Evolutionary conservation across 2,113 vertebrate genomes (phyloP).

Genomic region (Rana temporaria): DNA sequence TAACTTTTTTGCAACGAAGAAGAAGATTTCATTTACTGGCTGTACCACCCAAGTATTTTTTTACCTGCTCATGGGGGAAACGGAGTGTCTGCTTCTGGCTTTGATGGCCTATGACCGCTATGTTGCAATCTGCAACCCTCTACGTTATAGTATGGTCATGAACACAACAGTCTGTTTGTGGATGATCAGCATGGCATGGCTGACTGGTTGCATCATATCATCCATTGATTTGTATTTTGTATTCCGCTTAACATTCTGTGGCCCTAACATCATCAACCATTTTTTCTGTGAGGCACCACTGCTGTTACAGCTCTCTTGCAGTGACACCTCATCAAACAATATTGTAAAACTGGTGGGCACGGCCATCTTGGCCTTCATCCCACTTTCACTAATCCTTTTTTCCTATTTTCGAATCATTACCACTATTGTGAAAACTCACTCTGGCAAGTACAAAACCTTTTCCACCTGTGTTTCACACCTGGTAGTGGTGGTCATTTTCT

Average conservation of each 20-base stretch:
- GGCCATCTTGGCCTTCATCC: constrained; percentile 38
- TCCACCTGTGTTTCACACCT: constrained; percentile 17
- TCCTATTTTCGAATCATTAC: constrained; percentile 62
- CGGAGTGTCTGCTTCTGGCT: neutral
- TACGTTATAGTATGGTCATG: constrained; percentile 6
- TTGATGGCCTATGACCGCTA: constrained; percentile 22
- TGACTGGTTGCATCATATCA: neutral
- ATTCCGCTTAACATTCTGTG: neutral
- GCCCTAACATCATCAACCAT: neutral
- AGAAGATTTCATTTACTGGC: neutral
- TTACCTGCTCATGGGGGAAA: neutral
- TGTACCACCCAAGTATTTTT: neutral
- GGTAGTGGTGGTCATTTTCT: constrained; percentile 13
- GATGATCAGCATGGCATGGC: neutral
- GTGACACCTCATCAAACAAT: neutral
- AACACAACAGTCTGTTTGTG: neutral
- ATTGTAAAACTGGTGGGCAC: neutral
- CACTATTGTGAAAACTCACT: neutral
- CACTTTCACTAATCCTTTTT: constrained; percentile 56
- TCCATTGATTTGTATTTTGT: neutral
- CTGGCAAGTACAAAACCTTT: constrained; percentile 31
- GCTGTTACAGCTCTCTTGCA: neutral
- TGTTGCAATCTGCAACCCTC: constrained; percentile 17
- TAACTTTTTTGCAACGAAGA: neutral
- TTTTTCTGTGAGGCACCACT: constrained; percentile 28